Percentiles rank a stretch among this genome's conserved stretches.
These are phyloP conservation scores for Hyposoter dolosus DNA, from an alignment of 2,888 invertebrate species.

Conservation along the genomic window DNA sequence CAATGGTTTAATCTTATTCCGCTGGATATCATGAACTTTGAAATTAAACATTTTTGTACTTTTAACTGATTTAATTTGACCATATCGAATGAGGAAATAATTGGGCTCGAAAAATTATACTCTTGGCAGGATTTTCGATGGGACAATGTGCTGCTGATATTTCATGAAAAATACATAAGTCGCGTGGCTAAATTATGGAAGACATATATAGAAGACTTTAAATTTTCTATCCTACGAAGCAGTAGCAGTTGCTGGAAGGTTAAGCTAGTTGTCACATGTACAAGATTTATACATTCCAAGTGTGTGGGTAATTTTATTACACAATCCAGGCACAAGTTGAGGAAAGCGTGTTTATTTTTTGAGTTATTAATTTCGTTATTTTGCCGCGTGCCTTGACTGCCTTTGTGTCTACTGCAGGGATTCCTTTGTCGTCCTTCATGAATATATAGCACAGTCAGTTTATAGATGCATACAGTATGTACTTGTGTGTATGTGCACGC, in stretches of 20 bases:
- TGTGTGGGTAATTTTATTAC: slow-evolving; percentile 14
- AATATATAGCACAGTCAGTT: slow-evolving; percentile 13
- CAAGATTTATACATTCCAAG: neutral
- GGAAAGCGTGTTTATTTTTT: slow-evolving; percentile 47
- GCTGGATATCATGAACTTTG: neutral
- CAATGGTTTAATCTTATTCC: neutral
- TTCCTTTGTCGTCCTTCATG: slow-evolving; percentile 47
- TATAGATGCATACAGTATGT: slow-evolving; percentile 8
- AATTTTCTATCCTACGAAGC: neutral
- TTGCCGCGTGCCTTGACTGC: slow-evolving; percentile 27
- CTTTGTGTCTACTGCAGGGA: slow-evolving; percentile 40
- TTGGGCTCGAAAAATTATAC: neutral
- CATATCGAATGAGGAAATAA: neutral
- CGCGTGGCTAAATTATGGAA: neutral
- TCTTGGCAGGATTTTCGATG: neutral
- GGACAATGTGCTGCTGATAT: too few relatives aligned
- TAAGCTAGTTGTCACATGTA: neutral
- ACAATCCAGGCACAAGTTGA: slow-evolving; percentile 24
- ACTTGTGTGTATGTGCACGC: slow-evolving; percentile 35
- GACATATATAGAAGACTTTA: neutral
- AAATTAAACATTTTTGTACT: neutral
- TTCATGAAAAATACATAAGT: neutral
- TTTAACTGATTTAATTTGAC: neutral
- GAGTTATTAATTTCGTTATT: slow-evolving; percentile 51
- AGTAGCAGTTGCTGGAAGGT: neutral